Evolutionary conservation across 2,797 vertebrate genomes (phyloP).

Genomic region (Taenioides sp.): DNA sequence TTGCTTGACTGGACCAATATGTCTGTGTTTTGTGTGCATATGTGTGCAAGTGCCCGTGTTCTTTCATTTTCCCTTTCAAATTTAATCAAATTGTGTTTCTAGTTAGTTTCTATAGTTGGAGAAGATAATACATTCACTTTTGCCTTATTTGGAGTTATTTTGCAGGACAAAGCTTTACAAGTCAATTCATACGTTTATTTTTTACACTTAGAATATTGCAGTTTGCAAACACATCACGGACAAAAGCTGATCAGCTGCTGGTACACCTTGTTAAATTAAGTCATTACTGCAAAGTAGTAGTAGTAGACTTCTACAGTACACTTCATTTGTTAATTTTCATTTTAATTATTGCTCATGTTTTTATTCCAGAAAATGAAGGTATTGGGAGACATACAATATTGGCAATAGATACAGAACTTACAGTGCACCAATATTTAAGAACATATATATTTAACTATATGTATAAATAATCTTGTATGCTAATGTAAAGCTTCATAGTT

Average conservation of each 20-base stretch:
- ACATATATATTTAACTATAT: neutral
- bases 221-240: too few relatives aligned
- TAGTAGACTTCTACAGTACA: neutral
- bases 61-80: constrained; percentile 43
- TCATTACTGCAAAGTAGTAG: constrained; percentile 5
- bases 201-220: neutral
- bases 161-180: constrained; percentile 36
- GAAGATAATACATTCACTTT: constrained; percentile 65
- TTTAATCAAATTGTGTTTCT: constrained; percentile 76
- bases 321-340: neutral
- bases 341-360: neutral
- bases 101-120: constrained; percentile 69
- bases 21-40: constrained; percentile 78
- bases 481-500: constrained; percentile 2
- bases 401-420: neutral
- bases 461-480: constrained; percentile 2
- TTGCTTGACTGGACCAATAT: constrained; percentile 86
- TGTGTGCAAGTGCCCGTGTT: constrained; percentile 24
- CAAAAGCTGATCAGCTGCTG: neutral
- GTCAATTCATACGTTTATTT: neutral
- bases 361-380: neutral
- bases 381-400: neutral
- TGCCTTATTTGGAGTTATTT: constrained; percentile 45
- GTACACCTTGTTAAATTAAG: neutral
- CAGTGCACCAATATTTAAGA: too few relatives aligned